Conservation (phyloP, 2,113 vertebrate genomes). For the Oxygymnocypris stewartii region DNA sequence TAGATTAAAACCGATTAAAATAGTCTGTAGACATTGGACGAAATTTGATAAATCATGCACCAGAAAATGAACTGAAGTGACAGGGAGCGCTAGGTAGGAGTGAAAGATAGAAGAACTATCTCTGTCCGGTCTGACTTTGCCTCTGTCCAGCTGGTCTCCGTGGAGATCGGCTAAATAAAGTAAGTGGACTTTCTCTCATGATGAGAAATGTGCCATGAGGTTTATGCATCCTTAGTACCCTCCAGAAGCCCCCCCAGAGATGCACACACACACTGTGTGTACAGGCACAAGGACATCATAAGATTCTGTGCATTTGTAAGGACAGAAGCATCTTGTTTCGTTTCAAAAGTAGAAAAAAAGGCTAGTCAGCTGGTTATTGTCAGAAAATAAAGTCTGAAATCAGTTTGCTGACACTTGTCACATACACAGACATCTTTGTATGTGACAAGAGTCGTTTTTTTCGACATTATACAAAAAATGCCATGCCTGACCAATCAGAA, state of each 20-base stretch:
- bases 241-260: constrained; percentile 53
- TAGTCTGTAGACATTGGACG: not conserved
- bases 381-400: not conserved
- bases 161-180: constrained; percentile 75
- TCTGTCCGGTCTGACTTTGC: constrained; percentile 68
- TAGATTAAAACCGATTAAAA: not conserved
- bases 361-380: not conserved
- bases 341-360: not conserved
- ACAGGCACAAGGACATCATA: constrained; percentile 21
- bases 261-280: not conserved
- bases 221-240: constrained; percentile 62
- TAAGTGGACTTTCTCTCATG: constrained; percentile 47
- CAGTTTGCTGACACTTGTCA: not conserved
- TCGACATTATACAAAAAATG: not conserved
- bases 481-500: not conserved
- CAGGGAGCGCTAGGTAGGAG: constrained; percentile 33
- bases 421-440: not conserved
- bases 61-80: not conserved
- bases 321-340: constrained; percentile 3
- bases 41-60: not conserved
- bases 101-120: constrained; percentile 34
- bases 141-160: constrained; percentile 61
- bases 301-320: constrained; percentile 10
- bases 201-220: constrained; percentile 74
- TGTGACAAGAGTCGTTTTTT: too few species aligned